phyloP scores from a whole-genome alignment of 2,888 invertebrate species.

The Strigamia crassipes region DNA sequence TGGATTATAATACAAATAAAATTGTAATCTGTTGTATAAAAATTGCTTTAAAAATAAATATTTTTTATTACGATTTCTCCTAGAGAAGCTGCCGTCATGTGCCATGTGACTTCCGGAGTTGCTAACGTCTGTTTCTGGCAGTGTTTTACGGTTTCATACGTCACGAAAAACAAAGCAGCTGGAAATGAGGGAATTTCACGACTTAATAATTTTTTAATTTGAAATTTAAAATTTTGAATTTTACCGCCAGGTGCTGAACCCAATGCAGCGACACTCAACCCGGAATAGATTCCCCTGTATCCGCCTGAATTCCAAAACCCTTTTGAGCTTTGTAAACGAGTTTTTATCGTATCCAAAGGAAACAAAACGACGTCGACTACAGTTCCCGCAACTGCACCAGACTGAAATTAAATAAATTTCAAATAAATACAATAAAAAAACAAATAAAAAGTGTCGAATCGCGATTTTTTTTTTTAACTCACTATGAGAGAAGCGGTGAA shows the following conservation, averaged over 20 bases:
- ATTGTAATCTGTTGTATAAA: too few relatives aligned
- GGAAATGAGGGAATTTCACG: not conserved
- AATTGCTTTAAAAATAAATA: not conserved
- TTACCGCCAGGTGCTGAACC: slow-evolving; percentile 75
- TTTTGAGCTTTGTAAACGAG: slow-evolving; percentile 83
- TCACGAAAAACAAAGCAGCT: slow-evolving; percentile 84
- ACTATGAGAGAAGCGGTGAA: not conserved
- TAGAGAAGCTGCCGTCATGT: slow-evolving; percentile 80
- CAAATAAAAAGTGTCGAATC: not conserved
- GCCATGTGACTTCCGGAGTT: slow-evolving; percentile 61
- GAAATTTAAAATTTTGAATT: not conserved
- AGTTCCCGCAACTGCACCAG: slow-evolving; percentile 85
- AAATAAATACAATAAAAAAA: not conserved
- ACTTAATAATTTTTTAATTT: not conserved
- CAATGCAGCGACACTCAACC: slow-evolving; percentile 75
- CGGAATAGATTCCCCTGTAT: slow-evolving; percentile 78
- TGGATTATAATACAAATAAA: too few relatives aligned
- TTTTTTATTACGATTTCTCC: slow-evolving; percentile 74
- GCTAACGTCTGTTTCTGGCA: slow-evolving; percentile 57
- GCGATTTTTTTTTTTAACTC: not conserved
- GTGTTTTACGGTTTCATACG: slow-evolving; percentile 80
- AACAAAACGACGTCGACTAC: slow-evolving; percentile 86
- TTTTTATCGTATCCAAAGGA: slow-evolving; percentile 95
- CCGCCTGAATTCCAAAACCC: slow-evolving; percentile 89
- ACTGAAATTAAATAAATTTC: slow-evolving; percentile 57